Conservation (phyloP, 1,140 invertebrate species). For the Drusus annulatus region DNA sequence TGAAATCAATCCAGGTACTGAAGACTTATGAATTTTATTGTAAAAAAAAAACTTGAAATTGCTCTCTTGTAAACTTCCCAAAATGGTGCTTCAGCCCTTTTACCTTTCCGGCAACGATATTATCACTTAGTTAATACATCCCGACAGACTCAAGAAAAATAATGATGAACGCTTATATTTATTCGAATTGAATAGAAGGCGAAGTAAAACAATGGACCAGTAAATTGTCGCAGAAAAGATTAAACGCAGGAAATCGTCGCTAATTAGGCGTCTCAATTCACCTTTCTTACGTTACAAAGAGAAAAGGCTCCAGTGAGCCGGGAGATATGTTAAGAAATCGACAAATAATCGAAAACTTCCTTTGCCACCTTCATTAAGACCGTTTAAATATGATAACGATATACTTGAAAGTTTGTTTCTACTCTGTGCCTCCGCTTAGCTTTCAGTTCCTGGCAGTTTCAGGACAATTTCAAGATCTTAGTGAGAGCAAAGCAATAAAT, state of each 20-base stretch:
- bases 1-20: no score
- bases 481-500: constrained; percentile 34
- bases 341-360: neutral
- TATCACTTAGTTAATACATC: no score
- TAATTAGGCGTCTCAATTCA: constrained; percentile 37
- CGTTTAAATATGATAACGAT: no score
- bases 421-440: neutral
- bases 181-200: constrained; percentile 24
- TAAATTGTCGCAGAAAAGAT: constrained; percentile 32
- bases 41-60: no score
- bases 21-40: no score
- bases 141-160: neutral
- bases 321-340: constrained; percentile 6
- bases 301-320: neutral
- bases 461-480: neutral
- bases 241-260: constrained; percentile 32
- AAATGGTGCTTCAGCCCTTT: no score
- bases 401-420: neutral
- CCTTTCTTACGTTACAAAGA: constrained; percentile 27
- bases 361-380: no score
- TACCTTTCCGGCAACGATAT: no score
- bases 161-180: constrained; percentile 7
- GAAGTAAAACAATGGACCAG: constrained; percentile 19
- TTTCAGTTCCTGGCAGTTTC: neutral
- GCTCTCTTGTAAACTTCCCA: no score